Base-by-base conservation (phyloP, 2,797 vertebrate genomes). In the Sebastiscus albofasciatus region DNA sequence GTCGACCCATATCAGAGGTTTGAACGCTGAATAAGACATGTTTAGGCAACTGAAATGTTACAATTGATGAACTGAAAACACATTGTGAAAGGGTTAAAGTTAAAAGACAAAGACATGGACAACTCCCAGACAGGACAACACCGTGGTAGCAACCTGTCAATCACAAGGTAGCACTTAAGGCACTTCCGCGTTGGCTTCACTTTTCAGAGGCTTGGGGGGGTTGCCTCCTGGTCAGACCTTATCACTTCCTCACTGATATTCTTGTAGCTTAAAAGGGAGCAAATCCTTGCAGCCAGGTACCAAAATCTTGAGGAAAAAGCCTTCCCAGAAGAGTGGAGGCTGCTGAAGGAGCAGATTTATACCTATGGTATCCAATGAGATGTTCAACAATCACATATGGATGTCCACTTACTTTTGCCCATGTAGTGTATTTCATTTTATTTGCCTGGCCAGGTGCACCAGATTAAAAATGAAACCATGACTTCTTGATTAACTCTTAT, bases 311-410 rank as follows among this genome's bases (percentile, higher is more conserved):
- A 24, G 26, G 27, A 2, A 29, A 33, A 24, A 8, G 42, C 52
- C 34, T 58, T 66, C 2, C 4, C 2, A 24, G 52, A 64, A 9
- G 14, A 65, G 46, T 9, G 2, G 14, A 62, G 11, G 22, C 39
- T 42, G 39, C 14, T 42, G 0, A 3, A 42, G 13, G 12, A 42
- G 0, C 39, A 16, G 39, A 42, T 27, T 58, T 58, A 0, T 18
- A 49, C 1, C 4, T 16, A 27, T 27, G 26, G 2, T 24, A 26
- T 26, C 55, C 0, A 52, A 56, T 16, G 6, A 60, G 20, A 72
- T 14, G 13, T 33, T 58, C 29, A 55, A 56, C 9, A 39, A 1
- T 58, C 22, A 8, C 24, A 26, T 42, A 42, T 42, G 39, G 13
- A 39, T 20, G 34, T 36, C 11, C 9, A 12, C 9, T 26, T 39